A percentile compares a stretch with the other conserved stretches of the same genome.
phyloP scores from a whole-genome alignment of 2,113 vertebrate genomes.

The Melanocharis versteri region DNA sequence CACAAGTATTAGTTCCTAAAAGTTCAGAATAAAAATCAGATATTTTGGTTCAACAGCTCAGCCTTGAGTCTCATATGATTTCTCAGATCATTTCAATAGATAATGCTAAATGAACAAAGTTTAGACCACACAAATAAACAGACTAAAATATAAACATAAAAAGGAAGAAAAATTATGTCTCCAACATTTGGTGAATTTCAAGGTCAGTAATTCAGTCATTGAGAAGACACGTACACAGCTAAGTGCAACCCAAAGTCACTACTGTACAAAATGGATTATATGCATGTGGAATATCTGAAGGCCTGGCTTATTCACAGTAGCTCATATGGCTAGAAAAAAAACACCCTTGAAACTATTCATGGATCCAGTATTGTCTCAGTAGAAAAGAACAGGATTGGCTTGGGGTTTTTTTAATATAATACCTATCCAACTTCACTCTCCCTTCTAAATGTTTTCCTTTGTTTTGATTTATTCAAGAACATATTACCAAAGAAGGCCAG shows the following conservation, averaged over 20 bases:
- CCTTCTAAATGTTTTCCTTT: neutral
- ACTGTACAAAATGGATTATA: neutral
- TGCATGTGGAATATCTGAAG: neutral
- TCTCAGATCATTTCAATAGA: neutral
- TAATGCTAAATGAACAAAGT: neutral
- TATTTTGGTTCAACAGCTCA: neutral
- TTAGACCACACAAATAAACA: neutral
- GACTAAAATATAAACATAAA: neutral
- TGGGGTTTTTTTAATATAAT: neutral
- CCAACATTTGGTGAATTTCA: neutral
- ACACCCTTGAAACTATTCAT: neutral
- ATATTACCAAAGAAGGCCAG: neutral
- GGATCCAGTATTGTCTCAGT: neutral
- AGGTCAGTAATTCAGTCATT: neutral
- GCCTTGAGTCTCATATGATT: neutral
- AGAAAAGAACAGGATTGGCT: neutral
- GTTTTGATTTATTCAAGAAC: neutral
- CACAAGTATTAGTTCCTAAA: neutral
- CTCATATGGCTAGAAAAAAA: neutral
- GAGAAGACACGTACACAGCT: accelerated
- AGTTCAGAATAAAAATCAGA: neutral
- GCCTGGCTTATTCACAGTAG: neutral
- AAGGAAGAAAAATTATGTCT: neutral
- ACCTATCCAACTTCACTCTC: neutral
- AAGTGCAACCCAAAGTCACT: neutral